Percentiles rank a stretch among this genome's conserved stretches.
Conservation (phyloP, 37 sponge, comb jelly and placozoan genomes). For the Geodia barretti region DNA sequence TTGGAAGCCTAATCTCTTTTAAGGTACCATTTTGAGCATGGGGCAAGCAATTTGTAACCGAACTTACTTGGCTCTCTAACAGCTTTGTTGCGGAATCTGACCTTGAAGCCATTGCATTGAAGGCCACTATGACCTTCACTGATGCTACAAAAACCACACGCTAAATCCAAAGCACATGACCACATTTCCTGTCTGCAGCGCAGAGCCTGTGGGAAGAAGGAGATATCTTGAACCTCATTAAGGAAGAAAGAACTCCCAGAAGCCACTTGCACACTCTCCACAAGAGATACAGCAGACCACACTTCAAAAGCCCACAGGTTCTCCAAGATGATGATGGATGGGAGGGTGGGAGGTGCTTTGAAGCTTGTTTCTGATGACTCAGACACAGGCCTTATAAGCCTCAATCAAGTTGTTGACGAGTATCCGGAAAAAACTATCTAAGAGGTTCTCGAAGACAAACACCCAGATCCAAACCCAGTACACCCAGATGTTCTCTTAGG, state of each 20-base stretch:
- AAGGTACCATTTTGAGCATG: constrained; percentile 11
- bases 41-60: constrained; percentile 9
- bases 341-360: constrained; percentile 6
- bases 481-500: constrained; percentile 19
- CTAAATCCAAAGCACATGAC: constrained; percentile 16
- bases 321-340: constrained; percentile 29
- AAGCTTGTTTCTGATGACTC: constrained; percentile 12
- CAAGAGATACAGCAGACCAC: constrained; percentile 7
- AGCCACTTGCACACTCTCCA: background rate
- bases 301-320: constrained; percentile 10
- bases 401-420: background rate
- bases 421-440: constrained; percentile 18
- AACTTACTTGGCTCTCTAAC: constrained; percentile 8
- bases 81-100: constrained; percentile 8
- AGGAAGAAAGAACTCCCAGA: constrained; percentile 10
- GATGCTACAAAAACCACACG: constrained; percentile 24
- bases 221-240: constrained; percentile 11
- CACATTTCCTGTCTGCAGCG: constrained; percentile 20
- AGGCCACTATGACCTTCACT: constrained; percentile 23
- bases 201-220: constrained; percentile 19
- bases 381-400: constrained; percentile 21
- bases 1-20: constrained; percentile 30
- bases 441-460: constrained; percentile 28
- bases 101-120: constrained; percentile 6
- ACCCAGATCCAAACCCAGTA: constrained; percentile 19